phyloP scores from a whole-genome alignment of 2,888 invertebrate species.

The Campoplex capitator region DNA sequence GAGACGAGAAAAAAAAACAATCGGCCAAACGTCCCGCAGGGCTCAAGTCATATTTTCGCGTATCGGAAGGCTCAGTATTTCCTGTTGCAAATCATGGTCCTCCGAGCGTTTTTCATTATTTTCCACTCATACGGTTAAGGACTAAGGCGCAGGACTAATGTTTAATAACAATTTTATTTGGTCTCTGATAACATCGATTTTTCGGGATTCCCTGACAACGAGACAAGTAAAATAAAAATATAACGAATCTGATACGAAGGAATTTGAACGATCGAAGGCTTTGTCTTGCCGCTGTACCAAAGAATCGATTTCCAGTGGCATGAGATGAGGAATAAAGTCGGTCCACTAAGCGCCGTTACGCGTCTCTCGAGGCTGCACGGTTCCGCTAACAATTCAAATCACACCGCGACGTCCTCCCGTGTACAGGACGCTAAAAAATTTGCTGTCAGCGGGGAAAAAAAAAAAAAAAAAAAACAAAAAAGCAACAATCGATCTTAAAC shows the following conservation, averaged over 20 bases:
- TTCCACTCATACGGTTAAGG: background rate
- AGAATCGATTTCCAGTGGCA: background rate
- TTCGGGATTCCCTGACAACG: background rate
- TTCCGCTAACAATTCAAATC: background rate
- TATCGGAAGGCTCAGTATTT: background rate
- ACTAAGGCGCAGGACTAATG: too few species aligned
- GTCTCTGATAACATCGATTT: too few species aligned
- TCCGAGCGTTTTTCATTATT: background rate
- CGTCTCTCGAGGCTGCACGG: background rate
- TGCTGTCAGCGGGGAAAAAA: background rate
- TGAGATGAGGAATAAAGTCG: background rate
- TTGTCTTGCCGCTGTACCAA: background rate
- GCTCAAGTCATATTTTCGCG: background rate
- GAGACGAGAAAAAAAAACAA: constrained; percentile 10
- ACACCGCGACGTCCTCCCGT: background rate
- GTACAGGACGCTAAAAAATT: too few species aligned
- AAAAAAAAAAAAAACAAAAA: background rate
- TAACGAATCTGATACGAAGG: background rate
- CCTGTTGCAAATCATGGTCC: background rate
- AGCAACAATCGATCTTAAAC: constrained; percentile 16
- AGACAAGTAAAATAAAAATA: background rate
- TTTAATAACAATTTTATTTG: too few species aligned
- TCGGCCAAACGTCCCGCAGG: background rate
- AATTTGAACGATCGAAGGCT: background rate
- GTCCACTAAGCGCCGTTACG: too few species aligned